A percentile compares a stretch with the other conserved stretches of the same genome.
Conservation (phyloP, 2,797 vertebrate genomes). For the Limosa lapponica region DNA sequence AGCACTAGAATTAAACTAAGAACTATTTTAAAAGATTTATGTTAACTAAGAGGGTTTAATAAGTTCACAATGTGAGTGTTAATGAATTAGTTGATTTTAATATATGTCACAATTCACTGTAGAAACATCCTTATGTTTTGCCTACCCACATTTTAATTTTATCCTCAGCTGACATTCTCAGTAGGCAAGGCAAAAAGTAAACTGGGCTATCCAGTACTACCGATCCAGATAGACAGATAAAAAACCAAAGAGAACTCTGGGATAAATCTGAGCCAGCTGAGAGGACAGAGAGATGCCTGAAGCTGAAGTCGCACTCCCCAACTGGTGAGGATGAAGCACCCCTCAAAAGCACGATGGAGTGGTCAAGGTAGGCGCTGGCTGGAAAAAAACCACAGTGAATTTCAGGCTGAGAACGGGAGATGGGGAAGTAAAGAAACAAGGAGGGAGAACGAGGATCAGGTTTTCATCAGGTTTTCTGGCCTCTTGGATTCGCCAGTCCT, state of each 20-base stretch:
- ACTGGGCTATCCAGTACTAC: neutral
- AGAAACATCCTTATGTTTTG: slow-evolving; percentile 54
- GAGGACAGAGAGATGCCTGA: neutral
- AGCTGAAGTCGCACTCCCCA: neutral
- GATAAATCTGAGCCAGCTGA: neutral
- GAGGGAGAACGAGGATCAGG: neutral
- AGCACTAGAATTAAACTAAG: slow-evolving; percentile 41
- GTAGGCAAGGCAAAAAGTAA: slow-evolving; percentile 30
- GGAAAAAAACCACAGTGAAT: neutral
- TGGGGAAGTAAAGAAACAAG: neutral
- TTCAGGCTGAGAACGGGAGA: neutral
- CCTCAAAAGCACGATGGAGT: rapidly evolving
- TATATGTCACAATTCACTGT: slow-evolving; percentile 53
- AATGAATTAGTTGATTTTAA: slow-evolving; percentile 74
- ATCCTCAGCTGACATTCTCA: slow-evolving; percentile 52
- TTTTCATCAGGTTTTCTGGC: neutral
- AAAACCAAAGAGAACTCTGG: neutral
- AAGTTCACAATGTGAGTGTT: slow-evolving; percentile 62
- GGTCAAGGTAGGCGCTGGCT: neutral
- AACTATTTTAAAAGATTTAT: slow-evolving; percentile 19
- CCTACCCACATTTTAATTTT: slow-evolving; percentile 36
- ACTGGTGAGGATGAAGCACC: neutral
- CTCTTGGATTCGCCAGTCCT: neutral
- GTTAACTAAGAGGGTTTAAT: slow-evolving; percentile 61
- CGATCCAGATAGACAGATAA: rapidly evolving